Conservation (phyloP, 2,888 invertebrate species). For the Cheilosia grossa region DNA sequence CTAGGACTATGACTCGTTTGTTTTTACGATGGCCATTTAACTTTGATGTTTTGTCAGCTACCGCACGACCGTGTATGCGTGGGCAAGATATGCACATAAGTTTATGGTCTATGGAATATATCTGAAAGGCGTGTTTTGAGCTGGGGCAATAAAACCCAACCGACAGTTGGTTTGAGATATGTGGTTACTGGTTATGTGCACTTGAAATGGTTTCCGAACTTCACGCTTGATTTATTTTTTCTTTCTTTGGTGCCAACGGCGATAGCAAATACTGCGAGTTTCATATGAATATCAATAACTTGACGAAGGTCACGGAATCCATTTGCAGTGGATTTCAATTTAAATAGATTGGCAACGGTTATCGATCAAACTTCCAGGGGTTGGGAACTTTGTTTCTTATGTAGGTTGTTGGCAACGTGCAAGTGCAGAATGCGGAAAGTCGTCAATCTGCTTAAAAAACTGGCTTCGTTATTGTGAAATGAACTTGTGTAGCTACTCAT, state of each 20-base stretch:
- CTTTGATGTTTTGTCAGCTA: constrained; percentile 44
- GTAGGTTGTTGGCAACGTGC: background rate
- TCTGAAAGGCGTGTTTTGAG: constrained; percentile 36
- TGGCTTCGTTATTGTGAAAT: background rate
- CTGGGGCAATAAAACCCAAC: constrained; percentile 26
- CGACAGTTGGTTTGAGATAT: constrained; percentile 25
- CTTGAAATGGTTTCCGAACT: constrained; percentile 1
- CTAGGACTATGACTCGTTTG: constrained; percentile 20
- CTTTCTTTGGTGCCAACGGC: constrained; percentile 11
- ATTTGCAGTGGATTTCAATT: constrained; percentile 26
- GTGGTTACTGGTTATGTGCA: constrained; percentile 31
- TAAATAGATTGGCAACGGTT: constrained; percentile 39
- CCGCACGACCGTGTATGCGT: constrained; percentile 13
- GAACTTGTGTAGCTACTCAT: background rate
- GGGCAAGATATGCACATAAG: constrained; percentile 1
- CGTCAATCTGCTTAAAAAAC: no score
- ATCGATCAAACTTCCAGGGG: constrained; percentile 61
- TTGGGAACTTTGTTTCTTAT: constrained; percentile 3
- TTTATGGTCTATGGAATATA: constrained; percentile 41
- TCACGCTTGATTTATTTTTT: constrained; percentile 1
- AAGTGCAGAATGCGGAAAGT: background rate
- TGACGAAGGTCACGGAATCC: constrained; percentile 45
- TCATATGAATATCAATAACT: constrained; percentile 39
- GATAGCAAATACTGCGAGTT: constrained; percentile 4
- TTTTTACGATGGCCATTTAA: constrained; percentile 58